A percentile compares a stretch with the other conserved stretches of the same genome.
phyloP scores from a whole-genome alignment of 2,113 vertebrate species.

The Empidonax alnorum region DNA sequence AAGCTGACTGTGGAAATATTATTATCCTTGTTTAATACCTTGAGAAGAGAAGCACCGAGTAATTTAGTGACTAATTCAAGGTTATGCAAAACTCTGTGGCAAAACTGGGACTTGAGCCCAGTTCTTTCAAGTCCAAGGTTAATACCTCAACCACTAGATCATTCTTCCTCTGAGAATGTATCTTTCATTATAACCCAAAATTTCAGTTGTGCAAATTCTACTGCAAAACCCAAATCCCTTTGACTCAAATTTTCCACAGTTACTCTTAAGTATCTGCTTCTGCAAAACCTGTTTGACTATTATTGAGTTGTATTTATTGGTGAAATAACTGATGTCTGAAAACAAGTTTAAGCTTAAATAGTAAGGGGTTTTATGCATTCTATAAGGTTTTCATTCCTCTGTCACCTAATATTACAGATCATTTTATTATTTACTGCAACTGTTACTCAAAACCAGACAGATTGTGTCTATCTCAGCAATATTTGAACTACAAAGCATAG shows the following conservation, averaged over 20 bases:
- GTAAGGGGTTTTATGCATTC: background rate
- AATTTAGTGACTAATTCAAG: conserved; percentile 14
- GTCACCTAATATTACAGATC: background rate
- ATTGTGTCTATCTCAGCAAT: background rate
- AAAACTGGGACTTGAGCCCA: conserved; percentile 21
- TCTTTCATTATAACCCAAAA: background rate
- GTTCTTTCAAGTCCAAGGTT: background rate
- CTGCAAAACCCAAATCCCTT: background rate
- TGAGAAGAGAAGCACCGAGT: background rate
- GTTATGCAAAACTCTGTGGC: background rate
- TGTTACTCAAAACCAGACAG: background rate
- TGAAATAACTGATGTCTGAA: background rate
- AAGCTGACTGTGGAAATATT: background rate
- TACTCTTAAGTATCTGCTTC: background rate
- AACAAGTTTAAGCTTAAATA: background rate
- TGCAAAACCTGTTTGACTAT: background rate
- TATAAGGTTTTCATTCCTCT: background rate
- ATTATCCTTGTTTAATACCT: background rate
- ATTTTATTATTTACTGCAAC: background rate
- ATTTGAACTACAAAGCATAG: background rate
- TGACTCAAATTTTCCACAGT: background rate
- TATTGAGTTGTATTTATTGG: background rate
- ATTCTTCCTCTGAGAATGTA: background rate
- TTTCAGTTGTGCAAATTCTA: background rate
- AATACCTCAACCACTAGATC: background rate